Evolutionary conservation across 92 coral and sea anemone species (phyloP).

Genomic region (Porites lobata): DNA sequence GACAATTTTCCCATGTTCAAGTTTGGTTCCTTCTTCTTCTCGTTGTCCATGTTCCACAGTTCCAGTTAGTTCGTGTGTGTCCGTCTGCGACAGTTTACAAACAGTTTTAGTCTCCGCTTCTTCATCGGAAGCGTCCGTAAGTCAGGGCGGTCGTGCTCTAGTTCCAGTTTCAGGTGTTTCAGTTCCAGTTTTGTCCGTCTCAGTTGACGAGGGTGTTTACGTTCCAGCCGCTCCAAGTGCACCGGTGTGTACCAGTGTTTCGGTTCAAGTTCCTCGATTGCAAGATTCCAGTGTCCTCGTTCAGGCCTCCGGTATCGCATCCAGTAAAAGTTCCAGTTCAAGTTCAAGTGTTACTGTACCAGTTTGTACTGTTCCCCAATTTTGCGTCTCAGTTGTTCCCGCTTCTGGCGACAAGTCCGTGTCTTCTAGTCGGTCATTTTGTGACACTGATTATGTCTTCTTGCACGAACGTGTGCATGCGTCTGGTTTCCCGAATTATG

Average conservation of each 20-base stretch:
- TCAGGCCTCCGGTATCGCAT: background rate
- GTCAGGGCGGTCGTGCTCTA: background rate
- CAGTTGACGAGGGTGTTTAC: background rate
- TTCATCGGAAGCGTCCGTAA: background rate
- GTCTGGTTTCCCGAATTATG: background rate
- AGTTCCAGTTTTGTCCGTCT: background rate
- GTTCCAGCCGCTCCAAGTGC: background rate
- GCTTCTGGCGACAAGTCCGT: background rate
- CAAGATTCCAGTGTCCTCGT: background rate
- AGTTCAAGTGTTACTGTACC: background rate
- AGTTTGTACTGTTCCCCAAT: background rate
- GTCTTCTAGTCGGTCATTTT: background rate
- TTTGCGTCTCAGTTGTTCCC: background rate
- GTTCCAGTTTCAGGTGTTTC: background rate
- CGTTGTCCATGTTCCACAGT: background rate
- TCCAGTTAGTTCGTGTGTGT: background rate
- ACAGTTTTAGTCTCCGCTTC: background rate
- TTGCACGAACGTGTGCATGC: background rate
- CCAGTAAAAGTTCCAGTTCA: background rate
- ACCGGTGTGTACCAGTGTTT: background rate
- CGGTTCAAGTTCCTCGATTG: background rate
- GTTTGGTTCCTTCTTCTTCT: background rate
- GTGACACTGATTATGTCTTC: background rate
- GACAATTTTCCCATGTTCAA: background rate
- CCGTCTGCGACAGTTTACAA: background rate